Evolutionary conservation across 92 coral and sea anemone species (phyloP), one percentile per base, ranked within the genome.

Genomic region (Epizoanthus fatuus): DNA sequence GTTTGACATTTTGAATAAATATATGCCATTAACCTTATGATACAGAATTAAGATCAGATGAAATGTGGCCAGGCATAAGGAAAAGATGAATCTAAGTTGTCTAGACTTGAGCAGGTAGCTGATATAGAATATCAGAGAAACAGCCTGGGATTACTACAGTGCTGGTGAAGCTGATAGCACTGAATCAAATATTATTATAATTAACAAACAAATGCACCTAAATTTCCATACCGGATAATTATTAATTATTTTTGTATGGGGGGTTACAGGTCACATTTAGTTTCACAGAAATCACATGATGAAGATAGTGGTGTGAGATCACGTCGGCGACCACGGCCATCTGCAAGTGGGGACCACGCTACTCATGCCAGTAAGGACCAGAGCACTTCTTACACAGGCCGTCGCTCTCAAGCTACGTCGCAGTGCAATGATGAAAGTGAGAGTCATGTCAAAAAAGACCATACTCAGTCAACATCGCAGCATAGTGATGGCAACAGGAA

Each of bases 221-320:
- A n/a, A 54, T 38, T 54, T 22, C 56, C 29, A 25, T 29, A 12
- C 2, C 11, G 3, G 29, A 44, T 60, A 19, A 16, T 77, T 39
- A 14, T 60, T n/a, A 15, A 29, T 32, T 55, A 25, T 32, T 20
- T 77, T 77, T 1, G 59, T 56, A 20, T 69, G 58, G 70, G 70
- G 82, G 55, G 82, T 49, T 22, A 60, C n/a, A 77, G 69, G 67
- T 60, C 82, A 60, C 32, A 14, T 7, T 57, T 75, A 62, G 52
- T 47, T 47, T 47, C 52, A 47, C 52, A 47, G 9, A 8, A 10
- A 47, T 47, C 52, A 47, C 52, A 7, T 47, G 52, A 47, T 47
- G 67, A 58, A 58, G 56, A 38, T 10, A 64, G 65, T 59, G 57
- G 38, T 25, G 79, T 7, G 17, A 54, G 7, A 10, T 57, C 63